Base-by-base conservation (phyloP, 2,888 invertebrate species). In the Antitype chi region DNA sequence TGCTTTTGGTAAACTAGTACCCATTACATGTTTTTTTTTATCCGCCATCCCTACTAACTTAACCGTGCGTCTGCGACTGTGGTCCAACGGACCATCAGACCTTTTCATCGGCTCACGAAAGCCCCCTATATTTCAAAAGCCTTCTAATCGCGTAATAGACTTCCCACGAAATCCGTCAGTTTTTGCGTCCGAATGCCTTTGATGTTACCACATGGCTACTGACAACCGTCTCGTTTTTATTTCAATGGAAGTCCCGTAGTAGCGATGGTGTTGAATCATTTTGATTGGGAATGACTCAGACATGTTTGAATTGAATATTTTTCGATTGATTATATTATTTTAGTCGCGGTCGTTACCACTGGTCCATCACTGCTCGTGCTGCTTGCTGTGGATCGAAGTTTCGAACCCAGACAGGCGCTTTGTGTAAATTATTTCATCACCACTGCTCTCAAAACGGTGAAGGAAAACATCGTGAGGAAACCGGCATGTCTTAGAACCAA, bases 161-260 rank as follows among this genome's bases (percentile, higher is more conserved):
- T 94, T 94, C 93, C 93, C 93, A 93, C 92, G 92, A 92, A 90
- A 88, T 76, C 86, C 79, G 82, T 81, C 85, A 90, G 85, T 94
- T 94, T 94, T 93, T 93, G 87, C 89, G 70, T 73, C 62, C 72
- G 67, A 47, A 89, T 89, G 87, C 89, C 84, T 88, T 76, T 85
- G 84, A 83, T 88, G 81, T 87, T 85, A 80, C 78, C 81, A 86
- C 74, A 84, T 90, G 82, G 75, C 67, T 79, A 69, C 76, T n/a
- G 59, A 59, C 52, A 4, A 38, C 43, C 64, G 47, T 77, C 69
- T 82, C 67, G 76, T 85, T 87, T 87, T 87, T 87, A 85, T 87
- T 84, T 85, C 74, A 85, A 82, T 85, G 81, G 62, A 78, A 81
- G 74, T 68, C 64, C 87, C 85, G 55, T 85, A 87, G 60, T 76